Evolutionary conservation across 2,888 invertebrate genomes (phyloP).

Genomic region (Heliconius aoede): DNA sequence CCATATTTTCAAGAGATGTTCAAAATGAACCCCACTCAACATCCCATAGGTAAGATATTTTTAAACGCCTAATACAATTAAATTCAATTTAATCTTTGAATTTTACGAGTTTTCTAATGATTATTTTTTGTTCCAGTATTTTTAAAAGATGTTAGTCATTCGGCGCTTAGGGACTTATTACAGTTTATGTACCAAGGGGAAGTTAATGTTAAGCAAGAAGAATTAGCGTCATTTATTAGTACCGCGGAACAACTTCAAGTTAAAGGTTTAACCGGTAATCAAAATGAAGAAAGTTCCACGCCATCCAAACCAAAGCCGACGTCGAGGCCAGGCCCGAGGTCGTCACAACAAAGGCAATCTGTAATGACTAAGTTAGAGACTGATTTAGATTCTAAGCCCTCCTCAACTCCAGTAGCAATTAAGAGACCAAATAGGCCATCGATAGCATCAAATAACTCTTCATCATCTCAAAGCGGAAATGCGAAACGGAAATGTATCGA

Average conservation of each 20-base stretch:
- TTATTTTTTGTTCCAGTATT: slow-evolving; percentile 81
- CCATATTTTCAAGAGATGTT: slow-evolving; percentile 89
- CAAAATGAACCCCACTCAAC: slow-evolving; percentile 87
- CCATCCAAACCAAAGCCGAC: slow-evolving; percentile 84
- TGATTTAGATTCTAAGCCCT: slow-evolving; percentile 85
- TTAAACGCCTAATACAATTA: no score
- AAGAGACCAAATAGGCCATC: slow-evolving; percentile 87
- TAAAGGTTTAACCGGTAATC: slow-evolving; percentile 87
- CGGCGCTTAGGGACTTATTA: slow-evolving; percentile 87
- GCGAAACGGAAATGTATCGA: slow-evolving; percentile 84
- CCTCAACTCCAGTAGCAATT: slow-evolving; percentile 85
- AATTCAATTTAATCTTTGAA: slow-evolving; percentile 4
- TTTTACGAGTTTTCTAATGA: slow-evolving; percentile 22
- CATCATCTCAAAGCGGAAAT: slow-evolving; percentile 84
- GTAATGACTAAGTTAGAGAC: slow-evolving; percentile 85
- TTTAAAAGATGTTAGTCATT: slow-evolving; percentile 88
- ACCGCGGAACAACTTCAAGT: slow-evolving; percentile 89
- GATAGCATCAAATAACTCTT: slow-evolving; percentile 84
- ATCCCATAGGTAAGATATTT: slow-evolving; percentile 84
- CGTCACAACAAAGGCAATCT: slow-evolving; percentile 85
- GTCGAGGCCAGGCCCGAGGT: slow-evolving; percentile 86
- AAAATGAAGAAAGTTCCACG: slow-evolving; percentile 83
- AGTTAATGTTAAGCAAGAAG: slow-evolving; percentile 89
- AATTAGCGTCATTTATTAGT: slow-evolving; percentile 88
- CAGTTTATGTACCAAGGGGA: slow-evolving; percentile 89